Conservation (phyloP, 92 coral and sea anemone genomes). For the Palythoa grandiflora region DNA sequence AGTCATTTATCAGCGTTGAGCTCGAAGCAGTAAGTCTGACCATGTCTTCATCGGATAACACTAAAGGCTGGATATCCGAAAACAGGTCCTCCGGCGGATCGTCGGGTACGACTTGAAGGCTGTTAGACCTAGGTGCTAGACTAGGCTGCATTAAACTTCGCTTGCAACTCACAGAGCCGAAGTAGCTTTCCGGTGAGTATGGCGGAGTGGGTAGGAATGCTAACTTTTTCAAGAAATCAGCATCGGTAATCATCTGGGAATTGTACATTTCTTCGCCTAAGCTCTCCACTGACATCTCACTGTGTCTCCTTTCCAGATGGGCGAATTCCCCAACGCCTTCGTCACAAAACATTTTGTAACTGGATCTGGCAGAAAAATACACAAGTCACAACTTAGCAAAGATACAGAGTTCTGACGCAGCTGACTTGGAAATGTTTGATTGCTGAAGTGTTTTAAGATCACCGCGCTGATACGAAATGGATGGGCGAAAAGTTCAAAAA, state of each 20-base stretch:
- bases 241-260: conserved; percentile 72
- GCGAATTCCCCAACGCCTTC: conserved; percentile 75
- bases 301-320: conserved; percentile 61
- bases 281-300: conserved; percentile 71
- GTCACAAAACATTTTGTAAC: conserved; percentile 90
- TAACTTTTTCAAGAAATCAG: conserved; percentile 82
- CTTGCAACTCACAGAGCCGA: conserved; percentile 63
- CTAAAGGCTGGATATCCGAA: conserved; percentile 87
- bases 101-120: conserved; percentile 96
- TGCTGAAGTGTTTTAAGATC: conserved; percentile 44
- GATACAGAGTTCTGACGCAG: conserved; percentile 44
- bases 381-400: conserved; percentile 59
- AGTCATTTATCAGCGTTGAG: conserved; percentile 88
- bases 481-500: neutral
- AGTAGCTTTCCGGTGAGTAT: conserved; percentile 90
- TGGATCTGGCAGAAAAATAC: conserved; percentile 69
- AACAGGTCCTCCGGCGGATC: conserved; percentile 86
- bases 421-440: conserved; percentile 58
- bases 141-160: conserved; percentile 55
- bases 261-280: conserved; percentile 81
- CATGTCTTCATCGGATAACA: conserved; percentile 96
- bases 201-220: conserved; percentile 96
- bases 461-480: neutral
- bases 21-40: conserved; percentile 80
- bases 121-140: conserved; percentile 64